Base-by-base conservation (phyloP, 2,888 invertebrate species). In the Cyclophora punctaria region DNA sequence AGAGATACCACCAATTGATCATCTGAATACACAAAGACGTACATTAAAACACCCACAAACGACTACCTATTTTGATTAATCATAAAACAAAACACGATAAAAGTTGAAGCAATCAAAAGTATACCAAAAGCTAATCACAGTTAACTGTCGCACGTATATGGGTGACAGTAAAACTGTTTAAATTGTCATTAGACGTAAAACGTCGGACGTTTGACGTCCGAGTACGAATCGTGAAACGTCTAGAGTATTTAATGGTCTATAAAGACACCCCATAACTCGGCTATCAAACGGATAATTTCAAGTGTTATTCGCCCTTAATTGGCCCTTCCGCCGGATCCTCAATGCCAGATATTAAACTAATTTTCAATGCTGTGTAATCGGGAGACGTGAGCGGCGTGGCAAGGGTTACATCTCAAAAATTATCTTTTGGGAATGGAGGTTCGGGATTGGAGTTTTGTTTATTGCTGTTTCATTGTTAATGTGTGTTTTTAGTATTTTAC, bases 341-440 rank as follows among this genome's bases (percentile, higher is more conserved):
- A 84, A 87, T 88, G 87, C 78, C 75, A 82, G 87, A 85, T 88
- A 87, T 87, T 87, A 87, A 84, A 87, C 86, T 88, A 88, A 88
- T 88, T 86, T 86, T 84, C 85, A 83, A 86, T 86, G 87, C 75
- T 66, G 72, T 72, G 80, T 84, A 83, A 86, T 85, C 81, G 83
- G 60, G 71, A 77, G 78, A 83, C 83, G 82, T 80, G 83, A 70
- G 66, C 61, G 56, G 62, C 66, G 63, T 61, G 62, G 68, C 64
- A 70, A 69, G 78, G 78, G 78, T 76, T 75, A 66, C 49, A 51
- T 61, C 59, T 52, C 48, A 52, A 45, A 49, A 59, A 57, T 62
- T 66, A 63, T 60, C 51, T 52, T 56, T 60, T 56, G 45, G n/a
- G 41, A 50, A 41, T 43, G 5, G 48, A 48, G 48, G 44, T 48